phyloP scores from a whole-genome alignment of 1,140 invertebrate species.

The Brachionus asplanchnoidis region DNA sequence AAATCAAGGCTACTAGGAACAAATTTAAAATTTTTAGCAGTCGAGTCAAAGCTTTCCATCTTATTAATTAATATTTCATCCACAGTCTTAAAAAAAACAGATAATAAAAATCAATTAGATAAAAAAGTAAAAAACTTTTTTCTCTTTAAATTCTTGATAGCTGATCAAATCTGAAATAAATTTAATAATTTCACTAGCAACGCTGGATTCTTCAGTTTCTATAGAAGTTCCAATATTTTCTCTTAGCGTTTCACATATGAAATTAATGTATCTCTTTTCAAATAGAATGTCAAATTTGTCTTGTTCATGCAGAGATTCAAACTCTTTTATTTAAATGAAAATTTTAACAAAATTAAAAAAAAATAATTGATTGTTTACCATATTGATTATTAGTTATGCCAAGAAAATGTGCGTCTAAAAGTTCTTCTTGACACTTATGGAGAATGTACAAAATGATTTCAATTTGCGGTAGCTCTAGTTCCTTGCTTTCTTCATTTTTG shows the following conservation, averaged over 20 bases:
- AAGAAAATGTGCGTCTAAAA: conserved; percentile 15
- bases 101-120: not conserved
- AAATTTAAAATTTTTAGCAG: conserved; percentile 1
- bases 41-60: not conserved
- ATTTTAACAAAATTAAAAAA: not conserved
- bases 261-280: conserved; percentile 38
- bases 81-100: not conserved
- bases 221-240: not conserved
- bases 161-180: not conserved
- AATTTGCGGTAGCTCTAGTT: not conserved
- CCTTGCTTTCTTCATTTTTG: not conserved
- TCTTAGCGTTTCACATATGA: not conserved
- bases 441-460: not conserved
- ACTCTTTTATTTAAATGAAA: not conserved
- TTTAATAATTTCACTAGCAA: not conserved
- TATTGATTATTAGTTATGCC: not conserved
- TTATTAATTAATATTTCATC: not conserved
- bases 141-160: not conserved
- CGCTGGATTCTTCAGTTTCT: not conserved
- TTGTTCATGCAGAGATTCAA: not conserved
- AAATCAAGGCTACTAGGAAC: not conserved
- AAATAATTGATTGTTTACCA: not conserved
- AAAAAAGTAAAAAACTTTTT: not conserved
- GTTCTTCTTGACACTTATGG: conserved; percentile 31
- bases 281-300: conserved; percentile 32